A percentile compares a stretch with the other conserved stretches of the same genome.
phyloP scores from a whole-genome alignment of 2,888 invertebrate genomes.

The Nymphalis urticae region DNA sequence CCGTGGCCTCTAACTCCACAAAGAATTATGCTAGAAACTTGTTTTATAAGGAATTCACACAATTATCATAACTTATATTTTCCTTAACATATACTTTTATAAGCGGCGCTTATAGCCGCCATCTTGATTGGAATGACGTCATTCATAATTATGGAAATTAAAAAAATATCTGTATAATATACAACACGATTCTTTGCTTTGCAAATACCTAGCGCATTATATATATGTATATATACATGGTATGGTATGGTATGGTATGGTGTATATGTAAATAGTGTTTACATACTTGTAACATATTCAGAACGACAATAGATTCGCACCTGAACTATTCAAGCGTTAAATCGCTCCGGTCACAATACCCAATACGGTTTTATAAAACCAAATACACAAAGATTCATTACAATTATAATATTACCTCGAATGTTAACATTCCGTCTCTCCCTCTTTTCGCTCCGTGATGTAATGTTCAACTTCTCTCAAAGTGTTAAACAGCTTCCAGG shows the following conservation, averaged over 20 bases:
- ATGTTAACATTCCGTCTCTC: constrained; percentile 72
- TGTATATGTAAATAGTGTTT: background rate
- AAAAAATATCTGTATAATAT: constrained; percentile 16
- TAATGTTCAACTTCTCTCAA: constrained; percentile 75
- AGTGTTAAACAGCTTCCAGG: constrained; percentile 71
- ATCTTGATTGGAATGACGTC: constrained; percentile 29
- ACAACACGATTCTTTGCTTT: constrained; percentile 10
- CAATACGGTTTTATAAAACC: constrained; percentile 15
- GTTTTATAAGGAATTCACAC: constrained; percentile 16
- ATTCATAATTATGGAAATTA: constrained; percentile 10
- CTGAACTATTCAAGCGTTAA: constrained; percentile 27
- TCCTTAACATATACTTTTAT: constrained; percentile 20
- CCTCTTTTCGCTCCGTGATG: constrained; percentile 72
- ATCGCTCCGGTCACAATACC: constrained; percentile 29
- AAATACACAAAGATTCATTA: constrained; percentile 14
- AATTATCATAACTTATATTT: constrained; percentile 12
- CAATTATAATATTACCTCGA: constrained; percentile 39
- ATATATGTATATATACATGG: background rate
- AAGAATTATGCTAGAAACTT: constrained; percentile 1
- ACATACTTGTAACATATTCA: background rate
- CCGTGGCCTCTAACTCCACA: constrained; percentile 6
- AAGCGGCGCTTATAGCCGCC: constrained; percentile 26
- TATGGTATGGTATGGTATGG: too few species aligned
- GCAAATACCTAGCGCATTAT: constrained; percentile 4
- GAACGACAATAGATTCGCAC: constrained; percentile 16